Base-by-base conservation (phyloP, 2,888 invertebrate genomes). In the Ptilodon capucinus region DNA sequence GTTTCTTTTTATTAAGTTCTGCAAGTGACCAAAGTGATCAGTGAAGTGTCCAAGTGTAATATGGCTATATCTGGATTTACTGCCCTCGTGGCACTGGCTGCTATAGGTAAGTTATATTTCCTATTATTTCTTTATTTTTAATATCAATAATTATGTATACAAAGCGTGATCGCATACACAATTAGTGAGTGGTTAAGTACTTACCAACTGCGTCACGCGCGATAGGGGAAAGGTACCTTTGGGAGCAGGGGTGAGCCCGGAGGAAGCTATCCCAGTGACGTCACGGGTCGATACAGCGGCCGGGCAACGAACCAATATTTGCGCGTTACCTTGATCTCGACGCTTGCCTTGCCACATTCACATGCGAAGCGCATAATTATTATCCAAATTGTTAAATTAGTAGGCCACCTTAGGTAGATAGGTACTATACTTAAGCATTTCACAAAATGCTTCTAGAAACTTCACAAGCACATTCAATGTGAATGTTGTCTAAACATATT, bases 21-120 rank as follows among this genome's bases (percentile, higher is more conserved):
- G 66, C 64, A 75, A 79, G 77, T 81, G 72, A 70, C 61, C 69
- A 72, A 76, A 79, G 83, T 84, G 82, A 75, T 76, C 69, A 73
- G 88, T 88, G 86, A 74, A 85, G 88, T 90, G 84, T 71, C 72
- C 54, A 82, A 74, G 71, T 71, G 77, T 75, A 21, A 3, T 70
- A 90, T 89, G 89, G 74, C 84, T 63, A 63, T 74, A 58, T 69
- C 73, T 58, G 83, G 81, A 81, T 75, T 85, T 54, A 70, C 81
- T 60, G 84, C 81, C 80, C 82, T 89, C 84, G 78, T 85, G 76
- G 86, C 83, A 71, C 84, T 89, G 86, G 74, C 86, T 76, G 65
- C 77, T 68, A 71, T 86, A 65, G 90, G 90, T 89, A 73, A 86
- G 88, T 69, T 9, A 35, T 30, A 30, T 30, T 6, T 23, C 4